These are phyloP conservation scores for Tiliqua scincoides DNA, from an alignment of 2,113 vertebrate species.

Conservation along the genomic window DNA sequence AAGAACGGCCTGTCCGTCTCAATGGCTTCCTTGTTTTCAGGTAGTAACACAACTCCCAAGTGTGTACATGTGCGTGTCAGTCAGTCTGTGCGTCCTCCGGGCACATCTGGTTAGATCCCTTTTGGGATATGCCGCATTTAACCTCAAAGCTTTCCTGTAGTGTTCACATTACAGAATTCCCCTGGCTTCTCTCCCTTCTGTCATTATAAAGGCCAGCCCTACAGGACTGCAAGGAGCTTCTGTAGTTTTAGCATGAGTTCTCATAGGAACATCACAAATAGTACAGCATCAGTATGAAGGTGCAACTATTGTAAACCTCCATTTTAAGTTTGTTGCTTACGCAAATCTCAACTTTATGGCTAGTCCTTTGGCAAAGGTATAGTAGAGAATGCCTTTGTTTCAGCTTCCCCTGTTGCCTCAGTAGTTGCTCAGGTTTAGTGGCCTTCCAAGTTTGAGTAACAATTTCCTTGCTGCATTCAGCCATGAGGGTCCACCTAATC, in stretches of 20 bases:
- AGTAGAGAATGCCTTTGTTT: background rate
- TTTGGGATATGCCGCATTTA: no score
- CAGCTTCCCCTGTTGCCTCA: no score
- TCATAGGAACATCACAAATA: background rate
- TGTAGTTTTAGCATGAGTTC: background rate
- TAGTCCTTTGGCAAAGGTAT: no score
- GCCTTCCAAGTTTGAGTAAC: background rate
- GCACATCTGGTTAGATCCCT: background rate
- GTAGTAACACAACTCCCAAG: slow-evolving; percentile 74
- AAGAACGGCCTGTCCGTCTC: slow-evolving; percentile 90
- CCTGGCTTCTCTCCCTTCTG: background rate
- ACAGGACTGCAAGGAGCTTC: background rate
- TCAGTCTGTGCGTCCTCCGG: background rate
- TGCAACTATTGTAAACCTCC: background rate
- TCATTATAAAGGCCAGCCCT: background rate
- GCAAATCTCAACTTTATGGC: background rate
- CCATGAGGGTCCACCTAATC: background rate
- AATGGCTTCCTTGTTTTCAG: slow-evolving; percentile 94
- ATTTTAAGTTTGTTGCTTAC: no score
- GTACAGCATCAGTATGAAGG: no score
- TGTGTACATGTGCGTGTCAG: slow-evolving; percentile 20
- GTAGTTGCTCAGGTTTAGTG: background rate
- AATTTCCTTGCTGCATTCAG: background rate
- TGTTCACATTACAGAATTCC: background rate
- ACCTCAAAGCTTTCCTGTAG: background rate